Evolutionary conservation across 2,113 vertebrate species (phyloP).

Genomic region (Irena cyanogastra): DNA sequence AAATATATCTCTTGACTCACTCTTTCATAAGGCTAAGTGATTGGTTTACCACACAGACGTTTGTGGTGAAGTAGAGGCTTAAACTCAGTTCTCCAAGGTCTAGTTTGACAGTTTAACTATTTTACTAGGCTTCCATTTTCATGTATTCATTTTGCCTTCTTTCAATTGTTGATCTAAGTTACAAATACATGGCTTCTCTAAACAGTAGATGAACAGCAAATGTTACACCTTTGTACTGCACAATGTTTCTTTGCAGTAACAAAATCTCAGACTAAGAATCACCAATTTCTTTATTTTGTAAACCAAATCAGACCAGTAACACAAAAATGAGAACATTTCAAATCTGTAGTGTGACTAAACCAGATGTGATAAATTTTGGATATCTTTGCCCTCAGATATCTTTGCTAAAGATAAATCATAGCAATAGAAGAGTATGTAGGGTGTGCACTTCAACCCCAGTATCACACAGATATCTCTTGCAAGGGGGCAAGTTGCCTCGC

Average conservation of each 20-base stretch:
- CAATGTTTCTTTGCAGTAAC: not conserved
- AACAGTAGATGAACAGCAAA: not conserved
- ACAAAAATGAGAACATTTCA: not conserved
- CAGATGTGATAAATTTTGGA: not conserved
- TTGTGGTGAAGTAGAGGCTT: not conserved
- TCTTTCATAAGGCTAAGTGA: not conserved
- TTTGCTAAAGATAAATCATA: not conserved
- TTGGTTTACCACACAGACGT: not conserved
- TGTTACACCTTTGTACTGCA: not conserved
- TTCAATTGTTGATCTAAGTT: not conserved
- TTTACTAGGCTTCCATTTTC: not conserved
- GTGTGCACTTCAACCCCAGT: not conserved
- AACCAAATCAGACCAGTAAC: not conserved
- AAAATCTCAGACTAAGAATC: not conserved
- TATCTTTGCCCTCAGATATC: not conserved
- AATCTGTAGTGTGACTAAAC: not conserved
- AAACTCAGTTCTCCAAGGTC: not conserved
- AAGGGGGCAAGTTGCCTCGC: not conserved
- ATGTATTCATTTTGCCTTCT: not conserved
- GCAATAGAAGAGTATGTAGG: not conserved
- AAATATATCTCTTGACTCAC: not conserved
- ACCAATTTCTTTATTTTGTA: not conserved
- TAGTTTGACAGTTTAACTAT: not conserved
- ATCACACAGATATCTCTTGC: not conserved
- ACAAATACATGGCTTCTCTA: not conserved